Base-by-base conservation (phyloP, 53 echinoderm and acorn worm species). In the Echinometra lucunter region DNA sequence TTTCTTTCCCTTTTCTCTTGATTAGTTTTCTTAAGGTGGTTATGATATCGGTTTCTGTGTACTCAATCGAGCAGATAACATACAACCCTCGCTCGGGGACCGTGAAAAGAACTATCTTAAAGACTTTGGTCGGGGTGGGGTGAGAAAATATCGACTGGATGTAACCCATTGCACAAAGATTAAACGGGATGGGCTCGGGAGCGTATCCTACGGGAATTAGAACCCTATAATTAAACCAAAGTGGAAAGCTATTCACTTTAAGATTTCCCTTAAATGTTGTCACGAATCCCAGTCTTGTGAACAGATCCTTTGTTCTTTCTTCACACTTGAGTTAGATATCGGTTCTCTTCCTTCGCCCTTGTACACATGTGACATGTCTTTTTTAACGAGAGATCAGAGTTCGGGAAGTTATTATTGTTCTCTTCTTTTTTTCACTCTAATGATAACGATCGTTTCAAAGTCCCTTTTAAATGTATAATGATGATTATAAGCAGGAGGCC, bases 121-220 rank as follows among this genome's bases (percentile, higher is more conserved):
- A 69, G 42, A 28, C 27, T 8, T 67, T 44, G 70, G 66, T 42
- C 74, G 72, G 69, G 72, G 47, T 2, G 67, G 92, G 92, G 92
- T 92, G 92, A 70, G 72, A 92, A 92, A 92, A 45, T 67, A 92
- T 92, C 92, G 92, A 92, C 18, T 70, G 72, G 56, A 58, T 58
- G 45, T 53, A 70, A 45, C 45, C 32, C 72, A 92, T 13, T 70
- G 92, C 92, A 70, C 49, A 92, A 70, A 70, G 72, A 92, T 92
- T 69, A 74, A 70, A n/a, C 72, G 92, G 28, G 12, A 8, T 4
- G 63, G 9, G 53, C 37, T 91, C 40, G 47, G 35, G 37, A 58
- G 66, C 60, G 90, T 23, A 63, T 90, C 90, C 90, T 37, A 9
- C 58, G 28, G 37, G 63, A 57, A 78, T 57, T 40, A 8, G 38